Conservation (phyloP, 2,113 vertebrate genomes). For the Nerophis lumbriciformis region DNA sequence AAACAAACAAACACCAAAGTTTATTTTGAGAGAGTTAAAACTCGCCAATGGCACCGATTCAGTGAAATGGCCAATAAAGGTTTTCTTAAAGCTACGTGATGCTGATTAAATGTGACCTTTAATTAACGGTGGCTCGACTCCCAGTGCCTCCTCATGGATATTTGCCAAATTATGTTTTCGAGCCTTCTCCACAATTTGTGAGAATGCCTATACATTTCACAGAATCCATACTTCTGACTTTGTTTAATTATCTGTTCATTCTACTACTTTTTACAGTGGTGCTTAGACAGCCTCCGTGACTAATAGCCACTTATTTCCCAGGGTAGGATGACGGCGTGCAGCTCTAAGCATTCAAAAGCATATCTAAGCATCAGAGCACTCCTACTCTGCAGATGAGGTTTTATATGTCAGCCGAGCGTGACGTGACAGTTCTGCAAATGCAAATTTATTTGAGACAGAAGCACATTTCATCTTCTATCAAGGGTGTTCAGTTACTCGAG, state of each 20-base stretch:
- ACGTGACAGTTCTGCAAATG: slow-evolving; percentile 38
- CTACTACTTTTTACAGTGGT: background rate
- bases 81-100: background rate
- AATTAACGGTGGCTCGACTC: background rate
- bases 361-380: background rate
- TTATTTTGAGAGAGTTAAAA: no score
- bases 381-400: background rate
- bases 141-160: background rate
- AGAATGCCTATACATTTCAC: slow-evolving; percentile 8
- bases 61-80: background rate
- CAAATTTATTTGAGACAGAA: slow-evolving; percentile 15
- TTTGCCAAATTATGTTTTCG: background rate
- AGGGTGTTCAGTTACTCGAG: slow-evolving; percentile 28
- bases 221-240: background rate
- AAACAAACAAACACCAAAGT: no score
- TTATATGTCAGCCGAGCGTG: slow-evolving; percentile 3
- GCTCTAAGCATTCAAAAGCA: background rate
- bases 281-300: background rate
- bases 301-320: slow-evolving; percentile 1
- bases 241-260: background rate
- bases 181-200: background rate
- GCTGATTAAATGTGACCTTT: slow-evolving; percentile 5
- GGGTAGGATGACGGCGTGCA: background rate
- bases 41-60: no score
- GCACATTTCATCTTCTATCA: slow-evolving; percentile 24